A percentile compares a stretch with the other conserved stretches of the same genome.
Evolutionary conservation across 2,797 vertebrate species (phyloP).

Genomic region (Acanthiza pusilla): DNA sequence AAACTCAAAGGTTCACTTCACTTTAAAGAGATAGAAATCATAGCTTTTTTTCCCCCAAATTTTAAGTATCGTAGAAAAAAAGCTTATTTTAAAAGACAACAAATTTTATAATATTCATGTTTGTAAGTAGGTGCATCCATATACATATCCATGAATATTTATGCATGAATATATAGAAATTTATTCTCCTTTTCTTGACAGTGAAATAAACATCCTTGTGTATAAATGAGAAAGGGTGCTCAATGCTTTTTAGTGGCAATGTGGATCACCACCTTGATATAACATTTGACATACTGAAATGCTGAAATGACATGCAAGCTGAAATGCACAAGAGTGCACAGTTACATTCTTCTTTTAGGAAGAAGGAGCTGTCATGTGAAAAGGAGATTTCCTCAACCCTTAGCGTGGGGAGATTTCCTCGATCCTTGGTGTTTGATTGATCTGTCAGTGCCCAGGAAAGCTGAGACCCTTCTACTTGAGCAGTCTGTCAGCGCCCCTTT

Average conservation of each 20-base stretch:
- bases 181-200: background rate
- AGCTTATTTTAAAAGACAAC: background rate
- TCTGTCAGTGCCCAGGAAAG: background rate
- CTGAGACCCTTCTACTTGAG: background rate
- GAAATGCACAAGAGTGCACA: background rate
- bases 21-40: background rate
- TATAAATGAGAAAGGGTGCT: background rate
- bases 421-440: background rate
- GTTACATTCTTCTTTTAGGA: background rate
- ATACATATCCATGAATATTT: background rate
- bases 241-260: background rate
- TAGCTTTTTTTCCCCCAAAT: fast-evolving
- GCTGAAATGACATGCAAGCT: background rate
- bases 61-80: background rate
- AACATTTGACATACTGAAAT: background rate
- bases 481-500: background rate
- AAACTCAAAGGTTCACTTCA: background rate
- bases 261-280: background rate
- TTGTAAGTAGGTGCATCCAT: background rate
- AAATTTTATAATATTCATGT: background rate
- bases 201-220: background rate
- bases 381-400: background rate
- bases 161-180: background rate
- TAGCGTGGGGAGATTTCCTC: background rate
- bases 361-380: background rate